phyloP scores from a whole-genome alignment of 2,888 invertebrate genomes.

The Atrina japonica region DNA sequence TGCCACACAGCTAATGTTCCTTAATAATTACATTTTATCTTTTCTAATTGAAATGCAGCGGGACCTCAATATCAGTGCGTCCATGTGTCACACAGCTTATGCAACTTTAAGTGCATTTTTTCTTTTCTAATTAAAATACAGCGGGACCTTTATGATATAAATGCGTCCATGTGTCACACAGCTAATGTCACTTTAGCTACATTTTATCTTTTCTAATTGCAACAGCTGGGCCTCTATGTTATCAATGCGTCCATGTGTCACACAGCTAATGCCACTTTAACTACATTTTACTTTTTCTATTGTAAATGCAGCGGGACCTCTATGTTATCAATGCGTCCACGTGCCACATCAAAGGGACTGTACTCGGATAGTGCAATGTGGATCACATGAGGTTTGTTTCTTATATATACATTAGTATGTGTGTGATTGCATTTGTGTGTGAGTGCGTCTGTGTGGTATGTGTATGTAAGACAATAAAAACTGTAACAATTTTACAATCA shows the following conservation, averaged over 20 bases:
- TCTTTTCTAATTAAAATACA: neutral
- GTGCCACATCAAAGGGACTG: slow-evolving; percentile 21
- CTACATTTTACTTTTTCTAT: neutral
- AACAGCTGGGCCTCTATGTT: slow-evolving; percentile 2
- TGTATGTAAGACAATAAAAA: too few species aligned
- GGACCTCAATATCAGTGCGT: neutral
- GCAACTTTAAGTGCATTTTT: too few species aligned
- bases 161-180: slow-evolving; percentile 4
- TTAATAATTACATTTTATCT: neutral
- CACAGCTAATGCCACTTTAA: too few species aligned
- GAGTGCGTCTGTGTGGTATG: too few species aligned
- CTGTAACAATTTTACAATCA: too few species aligned
- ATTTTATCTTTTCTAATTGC: neutral
- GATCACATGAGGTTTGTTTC: neutral
- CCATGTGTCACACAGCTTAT: too few species aligned
- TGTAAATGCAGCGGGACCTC: neutral
- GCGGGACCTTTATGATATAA: slow-evolving; percentile 1
- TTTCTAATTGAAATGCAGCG: neutral
- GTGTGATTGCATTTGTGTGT: too few species aligned
- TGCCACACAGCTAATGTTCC: too few species aligned
- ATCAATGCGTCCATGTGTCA: slow-evolving; percentile 3
- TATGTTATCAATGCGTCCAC: slow-evolving; percentile 11
- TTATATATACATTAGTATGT: neutral
- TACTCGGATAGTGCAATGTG: slow-evolving; percentile 13
- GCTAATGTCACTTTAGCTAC: too few species aligned